Evolutionary conservation across 2,888 invertebrate genomes (phyloP).

Genomic region (Amphipoea oculea): DNA sequence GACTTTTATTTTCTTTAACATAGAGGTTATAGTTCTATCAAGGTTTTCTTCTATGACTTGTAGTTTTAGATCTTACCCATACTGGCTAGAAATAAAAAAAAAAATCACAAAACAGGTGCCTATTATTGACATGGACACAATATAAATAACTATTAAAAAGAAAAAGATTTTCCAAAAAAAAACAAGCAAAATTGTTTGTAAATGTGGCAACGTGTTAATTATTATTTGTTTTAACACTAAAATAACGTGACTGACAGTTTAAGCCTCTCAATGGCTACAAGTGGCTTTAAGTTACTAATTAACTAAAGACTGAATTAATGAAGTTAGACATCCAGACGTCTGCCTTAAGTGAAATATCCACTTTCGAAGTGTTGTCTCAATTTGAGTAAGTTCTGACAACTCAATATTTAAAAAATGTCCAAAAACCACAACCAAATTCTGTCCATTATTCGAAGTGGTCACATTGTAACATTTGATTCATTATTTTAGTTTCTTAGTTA

Average conservation of each 20-base stretch:
- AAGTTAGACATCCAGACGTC: conserved; percentile 17
- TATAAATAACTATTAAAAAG: not conserved
- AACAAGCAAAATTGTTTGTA: not conserved
- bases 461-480: not conserved
- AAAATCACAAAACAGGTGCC: too few species aligned
- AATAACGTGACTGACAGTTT: conserved; percentile 24
- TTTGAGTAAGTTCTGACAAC: conserved; percentile 1
- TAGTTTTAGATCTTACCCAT: not conserved
- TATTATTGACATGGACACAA: not conserved
- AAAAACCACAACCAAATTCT: not conserved
- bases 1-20: not conserved
- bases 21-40: not conserved
- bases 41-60: not conserved
- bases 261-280: conserved; percentile 27
- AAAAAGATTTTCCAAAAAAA: not conserved
- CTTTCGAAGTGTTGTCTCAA: not conserved
- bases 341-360: conserved; percentile 13
- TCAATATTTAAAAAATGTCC: not conserved
- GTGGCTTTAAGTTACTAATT: conserved; percentile 14
- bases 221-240: not conserved
- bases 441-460: not conserved
- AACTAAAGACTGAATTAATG: conserved; percentile 22
- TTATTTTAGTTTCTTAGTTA: not conserved
- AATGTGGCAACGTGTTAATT: not conserved
- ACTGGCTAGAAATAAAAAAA: not conserved